These are phyloP conservation scores for Pachycephus smyrnensis DNA, from an alignment of 2,888 invertebrate species.

Conservation along the genomic window DNA sequence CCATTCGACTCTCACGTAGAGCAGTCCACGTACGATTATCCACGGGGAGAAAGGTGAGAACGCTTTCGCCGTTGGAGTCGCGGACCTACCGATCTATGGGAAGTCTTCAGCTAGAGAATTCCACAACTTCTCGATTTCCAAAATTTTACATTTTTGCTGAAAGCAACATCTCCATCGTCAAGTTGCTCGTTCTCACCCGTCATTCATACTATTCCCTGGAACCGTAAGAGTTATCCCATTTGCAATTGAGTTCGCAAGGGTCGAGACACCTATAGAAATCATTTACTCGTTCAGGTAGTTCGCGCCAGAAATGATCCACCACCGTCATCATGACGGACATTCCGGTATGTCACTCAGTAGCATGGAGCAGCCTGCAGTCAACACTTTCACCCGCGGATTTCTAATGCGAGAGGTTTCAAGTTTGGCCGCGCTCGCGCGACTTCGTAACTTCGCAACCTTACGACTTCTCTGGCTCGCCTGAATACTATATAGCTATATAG, in stretches of 20 bases:
- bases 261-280: too few relatives aligned
- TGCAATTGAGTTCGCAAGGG: too few relatives aligned
- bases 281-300: too few relatives aligned
- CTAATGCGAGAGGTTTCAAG: slow-evolving; percentile 44
- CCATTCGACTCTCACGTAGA: too few relatives aligned
- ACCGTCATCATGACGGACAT: neutral
- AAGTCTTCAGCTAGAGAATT: neutral
- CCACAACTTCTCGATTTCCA: neutral
- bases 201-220: too few relatives aligned
- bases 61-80: slow-evolving; percentile 1
- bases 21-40: neutral
- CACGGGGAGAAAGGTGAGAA: neutral
- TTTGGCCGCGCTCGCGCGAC: slow-evolving; percentile 38
- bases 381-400: slow-evolving; percentile 60
- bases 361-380: slow-evolving; percentile 28
- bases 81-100: neutral
- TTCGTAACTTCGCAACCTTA: neutral
- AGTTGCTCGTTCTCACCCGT: too few relatives aligned
- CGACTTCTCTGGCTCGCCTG: too few relatives aligned
- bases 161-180: too few relatives aligned
- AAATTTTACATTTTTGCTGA: neutral
- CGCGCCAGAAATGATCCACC: too few relatives aligned
- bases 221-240: too few relatives aligned
- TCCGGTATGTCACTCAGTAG: slow-evolving; percentile 11
- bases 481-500: too few relatives aligned